Conservation (phyloP, 2,113 vertebrate genomes). For the Dipodomys ordii region DNA sequence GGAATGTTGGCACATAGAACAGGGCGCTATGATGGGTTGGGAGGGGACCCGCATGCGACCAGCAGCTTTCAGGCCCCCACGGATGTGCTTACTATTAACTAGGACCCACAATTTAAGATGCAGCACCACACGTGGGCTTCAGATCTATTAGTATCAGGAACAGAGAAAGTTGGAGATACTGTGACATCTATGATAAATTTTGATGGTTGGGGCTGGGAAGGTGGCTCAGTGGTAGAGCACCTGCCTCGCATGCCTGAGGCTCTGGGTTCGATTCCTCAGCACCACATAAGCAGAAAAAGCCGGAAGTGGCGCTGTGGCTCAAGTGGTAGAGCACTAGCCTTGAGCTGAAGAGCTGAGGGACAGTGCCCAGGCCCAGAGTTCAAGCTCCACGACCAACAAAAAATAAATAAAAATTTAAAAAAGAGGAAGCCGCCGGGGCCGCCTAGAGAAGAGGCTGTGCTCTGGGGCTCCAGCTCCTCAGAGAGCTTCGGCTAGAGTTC, state of each 20-base stretch:
- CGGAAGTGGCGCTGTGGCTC: too few species aligned
- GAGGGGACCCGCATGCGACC: too few species aligned
- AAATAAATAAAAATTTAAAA: too few species aligned
- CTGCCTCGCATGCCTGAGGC: too few species aligned
- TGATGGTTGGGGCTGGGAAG: background rate
- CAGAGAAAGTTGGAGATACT: background rate
- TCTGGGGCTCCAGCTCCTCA: constrained; percentile 74
- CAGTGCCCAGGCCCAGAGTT: too few species aligned
- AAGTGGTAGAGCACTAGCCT: too few species aligned
- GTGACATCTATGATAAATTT: background rate
- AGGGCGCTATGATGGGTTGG: background rate
- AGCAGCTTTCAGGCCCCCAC: background rate
- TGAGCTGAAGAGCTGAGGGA: too few species aligned
- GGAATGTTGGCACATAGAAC: background rate
- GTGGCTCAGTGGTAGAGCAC: too few species aligned
- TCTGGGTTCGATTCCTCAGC: too few species aligned
- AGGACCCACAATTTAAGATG: background rate
- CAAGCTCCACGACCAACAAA: too few species aligned
- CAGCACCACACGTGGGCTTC: background rate
- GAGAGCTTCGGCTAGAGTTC: constrained; percentile 78
- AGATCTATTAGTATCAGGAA: background rate
- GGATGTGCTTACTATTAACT: background rate
- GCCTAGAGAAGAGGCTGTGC: constrained; percentile 78
- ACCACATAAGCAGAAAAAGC: too few species aligned
- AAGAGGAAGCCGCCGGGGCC: constrained; percentile 66